These are phyloP conservation scores for Tribolium castaneum DNA, from an alignment of 1,140 invertebrate species.

Conservation along the genomic window DNA sequence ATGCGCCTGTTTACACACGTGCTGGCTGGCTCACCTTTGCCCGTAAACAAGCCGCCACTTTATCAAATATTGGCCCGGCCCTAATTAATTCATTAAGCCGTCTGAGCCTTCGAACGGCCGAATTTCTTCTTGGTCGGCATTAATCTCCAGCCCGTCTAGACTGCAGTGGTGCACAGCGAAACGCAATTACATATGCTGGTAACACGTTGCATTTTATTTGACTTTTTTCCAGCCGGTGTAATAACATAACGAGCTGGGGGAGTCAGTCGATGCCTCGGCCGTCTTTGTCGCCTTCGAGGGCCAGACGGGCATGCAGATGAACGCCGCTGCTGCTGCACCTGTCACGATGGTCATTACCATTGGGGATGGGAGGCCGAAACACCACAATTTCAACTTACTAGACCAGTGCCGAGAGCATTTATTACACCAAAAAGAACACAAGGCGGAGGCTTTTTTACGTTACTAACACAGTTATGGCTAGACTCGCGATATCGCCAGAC, in stretches of 20 bases:
- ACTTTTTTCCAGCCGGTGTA: slow-evolving; percentile 20
- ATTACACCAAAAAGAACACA: background rate
- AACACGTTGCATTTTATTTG: slow-evolving; percentile 45
- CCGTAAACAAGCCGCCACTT: slow-evolving; percentile 27
- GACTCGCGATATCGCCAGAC: background rate
- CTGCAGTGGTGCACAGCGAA: slow-evolving; percentile 38
- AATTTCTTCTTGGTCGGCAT: background rate
- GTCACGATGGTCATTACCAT: background rate
- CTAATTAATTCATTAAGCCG: slow-evolving; percentile 31
- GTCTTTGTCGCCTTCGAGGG: slow-evolving; percentile 4
- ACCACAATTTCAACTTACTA: background rate
- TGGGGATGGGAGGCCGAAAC: background rate
- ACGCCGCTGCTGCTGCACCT: background rate
- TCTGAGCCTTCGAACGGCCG: slow-evolving; percentile 8
- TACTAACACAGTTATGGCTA: background rate
- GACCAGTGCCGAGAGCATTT: too few species aligned
- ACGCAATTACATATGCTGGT: slow-evolving; percentile 48
- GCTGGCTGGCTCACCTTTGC: slow-evolving; percentile 44
- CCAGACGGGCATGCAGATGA: slow-evolving; percentile 17
- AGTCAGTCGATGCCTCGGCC: background rate
- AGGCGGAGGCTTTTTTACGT: background rate
- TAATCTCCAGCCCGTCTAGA: slow-evolving; percentile 34
- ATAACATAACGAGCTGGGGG: slow-evolving; percentile 40
- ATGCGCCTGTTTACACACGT: slow-evolving; percentile 46
- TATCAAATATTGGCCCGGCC: slow-evolving; percentile 18